Base-by-base conservation (phyloP, 2,888 invertebrate species). In the Agonopterix alstromeriana region DNA sequence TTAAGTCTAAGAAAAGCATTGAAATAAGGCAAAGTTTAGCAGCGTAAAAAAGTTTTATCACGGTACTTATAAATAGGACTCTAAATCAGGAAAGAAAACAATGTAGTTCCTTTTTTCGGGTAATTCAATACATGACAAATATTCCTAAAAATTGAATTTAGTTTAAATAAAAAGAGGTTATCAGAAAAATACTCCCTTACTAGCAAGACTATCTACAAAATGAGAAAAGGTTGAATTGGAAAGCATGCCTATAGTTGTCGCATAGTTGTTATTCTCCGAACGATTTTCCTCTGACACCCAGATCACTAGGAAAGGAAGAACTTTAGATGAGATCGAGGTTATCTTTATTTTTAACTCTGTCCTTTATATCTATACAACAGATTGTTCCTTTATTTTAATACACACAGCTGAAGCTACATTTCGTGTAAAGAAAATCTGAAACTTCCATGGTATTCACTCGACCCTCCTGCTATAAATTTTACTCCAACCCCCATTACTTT, bases 381-480 rank as follows among this genome's bases (percentile, higher is more conserved):
- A 27, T 7, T 27, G 27, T 27, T 27, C 27, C 27, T 27, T 27
- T 27, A 27, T 27, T 5, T 17, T 17, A 17, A 17, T 17, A 17
- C 3, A 17, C 8, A 35, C 7, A 35, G 36, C 10, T 35, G 35
- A 35, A 44, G 10, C 35, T 36, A 35, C 12, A 12, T 45, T 11
- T 53, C 51, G 50, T 53, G 47, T 49, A 44, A 8, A 10, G 42
- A 49, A 52, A 55, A 51, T 57, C 56, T 48, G 36, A 54, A 56
- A 58, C 60, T 60, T 51, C 51, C 50, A 50, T 51, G 53, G 52
- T 57, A 58, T 60, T 58, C 46, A 54, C 60, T 27, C 27, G 49
- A 58, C 68, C 70, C 71, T 60, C 52, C 47, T 42, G 58, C 53
- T 57, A 73, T 73, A 73, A 70, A 73, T 70, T 63, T 56, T 51